A percentile compares a stretch with the other conserved stretches of the same genome.
Evolutionary conservation across 1,140 invertebrate genomes (phyloP).

Genomic region (Nilaparvata lugens): DNA sequence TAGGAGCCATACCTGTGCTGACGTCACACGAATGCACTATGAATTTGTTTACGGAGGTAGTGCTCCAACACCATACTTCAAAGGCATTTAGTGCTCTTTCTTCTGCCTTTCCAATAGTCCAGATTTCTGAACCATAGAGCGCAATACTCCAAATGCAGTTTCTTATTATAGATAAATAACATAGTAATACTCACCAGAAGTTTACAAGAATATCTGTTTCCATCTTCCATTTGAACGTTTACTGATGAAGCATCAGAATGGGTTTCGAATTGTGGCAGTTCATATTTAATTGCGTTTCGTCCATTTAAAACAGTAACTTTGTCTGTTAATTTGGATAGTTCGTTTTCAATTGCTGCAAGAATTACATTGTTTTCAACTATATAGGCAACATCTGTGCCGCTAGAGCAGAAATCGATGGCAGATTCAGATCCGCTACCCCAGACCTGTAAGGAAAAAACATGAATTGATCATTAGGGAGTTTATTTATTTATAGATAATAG

Average conservation of each 20-base stretch:
- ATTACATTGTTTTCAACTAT: slow-evolving; percentile 93
- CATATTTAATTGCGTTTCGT: slow-evolving; percentile 42
- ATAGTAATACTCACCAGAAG: slow-evolving; percentile 42
- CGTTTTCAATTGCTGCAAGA: slow-evolving; percentile 56
- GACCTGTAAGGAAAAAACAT: slow-evolving; percentile 47
- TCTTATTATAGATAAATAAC: not conserved
- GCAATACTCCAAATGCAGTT: too few relatives aligned
- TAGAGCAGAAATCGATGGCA: slow-evolving; percentile 71
- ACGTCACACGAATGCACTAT: too few relatives aligned
- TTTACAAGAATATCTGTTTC: slow-evolving; percentile 45
- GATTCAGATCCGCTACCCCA: slow-evolving; percentile 88
- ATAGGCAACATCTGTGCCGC: slow-evolving; percentile 65
- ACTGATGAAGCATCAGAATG: slow-evolving; percentile 21
- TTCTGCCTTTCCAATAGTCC: too few relatives aligned
- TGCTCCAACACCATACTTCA: too few relatives aligned
- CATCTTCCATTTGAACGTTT: slow-evolving; percentile 44
- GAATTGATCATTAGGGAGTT: not conserved
- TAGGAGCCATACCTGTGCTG: too few relatives aligned
- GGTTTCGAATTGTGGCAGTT: slow-evolving; percentile 32
- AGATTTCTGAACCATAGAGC: too few relatives aligned
- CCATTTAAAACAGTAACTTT: slow-evolving; percentile 40
- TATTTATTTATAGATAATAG: too few relatives aligned
- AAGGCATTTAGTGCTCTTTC: too few relatives aligned
- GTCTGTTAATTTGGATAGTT: slow-evolving; percentile 36
- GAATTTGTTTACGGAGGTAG: too few relatives aligned